Evolutionary conservation across 37 sponge, comb jelly and placozoan genomes (phyloP).

Genomic region (Eunapius fragilis): DNA sequence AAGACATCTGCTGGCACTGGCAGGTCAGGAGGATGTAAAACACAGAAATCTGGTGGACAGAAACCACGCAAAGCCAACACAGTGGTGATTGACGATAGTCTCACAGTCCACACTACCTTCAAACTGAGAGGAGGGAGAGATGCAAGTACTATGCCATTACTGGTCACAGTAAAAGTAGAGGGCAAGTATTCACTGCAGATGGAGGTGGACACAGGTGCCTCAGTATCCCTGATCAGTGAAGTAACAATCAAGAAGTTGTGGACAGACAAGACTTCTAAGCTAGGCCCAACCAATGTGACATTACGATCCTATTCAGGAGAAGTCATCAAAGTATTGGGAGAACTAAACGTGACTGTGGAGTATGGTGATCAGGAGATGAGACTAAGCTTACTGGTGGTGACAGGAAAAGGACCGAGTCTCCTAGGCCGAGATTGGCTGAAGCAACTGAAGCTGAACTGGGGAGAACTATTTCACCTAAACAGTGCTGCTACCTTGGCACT

Average conservation of each 20-base stretch:
- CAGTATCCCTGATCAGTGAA: slow-evolving; percentile 26
- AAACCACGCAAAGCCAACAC: neutral
- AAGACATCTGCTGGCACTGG: neutral
- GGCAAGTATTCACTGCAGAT: slow-evolving; percentile 1
- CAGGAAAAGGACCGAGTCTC: slow-evolving; percentile 44
- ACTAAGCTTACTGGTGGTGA: slow-evolving; percentile 36
- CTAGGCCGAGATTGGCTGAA: slow-evolving; percentile 32
- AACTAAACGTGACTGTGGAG: slow-evolving; percentile 1
- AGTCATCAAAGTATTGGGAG: slow-evolving; percentile 29
- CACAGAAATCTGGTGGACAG: neutral
- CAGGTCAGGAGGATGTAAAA: neutral
- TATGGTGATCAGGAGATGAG: slow-evolving; percentile 5
- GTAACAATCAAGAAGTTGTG: neutral
- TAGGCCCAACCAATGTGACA: slow-evolving; percentile 2
- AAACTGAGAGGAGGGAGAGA: neutral
- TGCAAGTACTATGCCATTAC: neutral
- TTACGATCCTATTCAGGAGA: slow-evolving; percentile 45
- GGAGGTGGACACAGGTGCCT: slow-evolving; percentile 36
- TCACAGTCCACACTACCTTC: neutral
- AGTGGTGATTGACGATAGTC: neutral
- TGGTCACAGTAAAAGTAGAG: slow-evolving; percentile 10
- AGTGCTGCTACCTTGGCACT: neutral
- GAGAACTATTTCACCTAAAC: slow-evolving; percentile 1
- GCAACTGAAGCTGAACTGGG: slow-evolving; percentile 20
- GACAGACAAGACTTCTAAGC: neutral